A percentile compares a stretch with the other conserved stretches of the same genome.
Evolutionary conservation across 2,113 vertebrate species (phyloP).

Genomic region (Meles meles): DNA sequence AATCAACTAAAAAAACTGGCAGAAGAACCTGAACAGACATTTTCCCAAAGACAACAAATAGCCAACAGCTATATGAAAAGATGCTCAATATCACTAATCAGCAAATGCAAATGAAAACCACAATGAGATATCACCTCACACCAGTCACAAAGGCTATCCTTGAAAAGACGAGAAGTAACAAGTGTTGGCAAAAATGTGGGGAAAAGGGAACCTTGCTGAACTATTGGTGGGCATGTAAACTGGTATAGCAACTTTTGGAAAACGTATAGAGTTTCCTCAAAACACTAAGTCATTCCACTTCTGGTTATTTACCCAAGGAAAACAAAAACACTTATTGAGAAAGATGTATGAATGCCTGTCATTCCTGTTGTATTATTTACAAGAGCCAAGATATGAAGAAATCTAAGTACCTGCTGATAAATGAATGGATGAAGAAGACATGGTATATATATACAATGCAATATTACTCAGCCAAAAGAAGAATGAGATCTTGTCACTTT

Average conservation of each 20-base stretch:
- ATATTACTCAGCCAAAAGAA: neutral
- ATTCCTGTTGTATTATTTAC: neutral
- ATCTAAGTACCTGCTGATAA: neutral
- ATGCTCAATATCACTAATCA: neutral
- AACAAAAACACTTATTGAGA: neutral
- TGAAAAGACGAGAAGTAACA: neutral
- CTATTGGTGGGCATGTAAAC: neutral
- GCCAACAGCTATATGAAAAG: neutral
- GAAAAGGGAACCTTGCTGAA: neutral
- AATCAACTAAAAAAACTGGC: neutral
- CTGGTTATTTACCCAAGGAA: neutral
- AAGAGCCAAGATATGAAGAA: neutral
- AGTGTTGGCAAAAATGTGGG: neutral
- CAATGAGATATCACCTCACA: neutral
- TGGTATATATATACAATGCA: neutral
- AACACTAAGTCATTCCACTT: neutral
- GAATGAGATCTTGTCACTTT: neutral
- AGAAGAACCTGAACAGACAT: neutral
- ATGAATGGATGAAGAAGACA: neutral
- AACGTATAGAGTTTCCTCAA: neutral
- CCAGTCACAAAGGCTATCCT: neutral
- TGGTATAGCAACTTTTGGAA: neutral
- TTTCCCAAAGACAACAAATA: neutral
- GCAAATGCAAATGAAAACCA: neutral
- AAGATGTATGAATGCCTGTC: neutral